phyloP scores from a whole-genome alignment of 2,797 vertebrate genomes.

The Anomalospiza imberbis region DNA sequence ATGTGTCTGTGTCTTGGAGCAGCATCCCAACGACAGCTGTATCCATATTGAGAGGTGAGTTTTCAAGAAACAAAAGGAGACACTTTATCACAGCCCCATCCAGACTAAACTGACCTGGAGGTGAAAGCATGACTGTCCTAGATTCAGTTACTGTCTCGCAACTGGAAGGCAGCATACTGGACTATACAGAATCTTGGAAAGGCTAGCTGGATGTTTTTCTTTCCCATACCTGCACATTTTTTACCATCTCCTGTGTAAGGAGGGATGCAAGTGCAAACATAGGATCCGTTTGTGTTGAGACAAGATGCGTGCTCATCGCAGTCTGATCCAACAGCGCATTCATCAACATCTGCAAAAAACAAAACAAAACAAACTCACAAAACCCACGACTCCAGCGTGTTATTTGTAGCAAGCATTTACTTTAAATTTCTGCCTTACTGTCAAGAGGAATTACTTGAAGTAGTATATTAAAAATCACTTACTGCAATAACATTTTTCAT shows the following conservation, averaged over 20 bases:
- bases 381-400: not conserved
- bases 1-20: rapidly evolving
- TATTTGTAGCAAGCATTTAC: not conserved
- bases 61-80: not conserved
- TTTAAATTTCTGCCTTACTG: not conserved
- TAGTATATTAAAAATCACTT: not conserved
- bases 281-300: conserved; percentile 92
- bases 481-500: not conserved
- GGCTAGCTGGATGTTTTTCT: not conserved
- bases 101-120: not conserved
- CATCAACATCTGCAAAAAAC: conserved; percentile 86
- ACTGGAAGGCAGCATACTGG: not conserved
- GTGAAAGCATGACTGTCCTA: not conserved
- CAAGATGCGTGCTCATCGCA: conserved; percentile 88
- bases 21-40: not conserved
- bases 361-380: not conserved
- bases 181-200: not conserved
- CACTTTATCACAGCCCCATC: not conserved
- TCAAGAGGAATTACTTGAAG: not conserved
- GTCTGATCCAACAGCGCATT: conserved; percentile 93
- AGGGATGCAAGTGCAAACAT: conserved; percentile 85
- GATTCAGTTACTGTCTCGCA: not conserved
- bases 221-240: conserved; percentile 87
- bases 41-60: not conserved
- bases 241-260: conserved; percentile 93